Percentiles rank a stretch among this genome's conserved stretches.
Evolutionary conservation across 2,113 vertebrate genomes (phyloP).

Genomic region (Kryptolebias marmoratus): DNA sequence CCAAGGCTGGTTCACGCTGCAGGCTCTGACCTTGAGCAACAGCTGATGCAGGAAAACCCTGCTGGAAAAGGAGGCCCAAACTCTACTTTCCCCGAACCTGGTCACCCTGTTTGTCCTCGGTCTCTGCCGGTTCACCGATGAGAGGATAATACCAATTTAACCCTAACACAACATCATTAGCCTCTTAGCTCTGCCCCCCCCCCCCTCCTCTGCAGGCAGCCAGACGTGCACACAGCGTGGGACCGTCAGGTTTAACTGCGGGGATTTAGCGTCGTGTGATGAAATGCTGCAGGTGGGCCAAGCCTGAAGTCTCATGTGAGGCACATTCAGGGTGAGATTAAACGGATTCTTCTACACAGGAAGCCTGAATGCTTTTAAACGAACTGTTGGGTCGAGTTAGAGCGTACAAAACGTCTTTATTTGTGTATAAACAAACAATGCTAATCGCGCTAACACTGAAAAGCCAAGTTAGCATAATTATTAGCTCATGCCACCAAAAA

Average conservation of each 20-base stretch:
- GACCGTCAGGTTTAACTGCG: slow-evolving; percentile 44
- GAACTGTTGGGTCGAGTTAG: too few relatives aligned
- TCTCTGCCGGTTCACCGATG: slow-evolving; percentile 31
- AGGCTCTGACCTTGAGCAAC: slow-evolving; percentile 45
- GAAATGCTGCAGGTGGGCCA: slow-evolving; percentile 47
- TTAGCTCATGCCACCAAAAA: too few relatives aligned
- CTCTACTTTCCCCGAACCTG: slow-evolving; percentile 28
- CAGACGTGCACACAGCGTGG: slow-evolving; percentile 20
- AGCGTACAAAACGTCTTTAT: too few relatives aligned
- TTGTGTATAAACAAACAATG: too few relatives aligned
- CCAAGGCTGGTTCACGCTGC: slow-evolving; percentile 1
- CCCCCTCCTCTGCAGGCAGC: slow-evolving; percentile 13
- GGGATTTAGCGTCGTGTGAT: slow-evolving; percentile 32
- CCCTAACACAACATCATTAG: slow-evolving; percentile 48
- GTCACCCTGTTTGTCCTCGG: slow-evolving; percentile 39
- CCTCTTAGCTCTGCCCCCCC: slow-evolving; percentile 54
- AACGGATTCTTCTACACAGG: neutral
- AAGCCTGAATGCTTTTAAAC: neutral
- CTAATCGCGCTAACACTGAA: too few relatives aligned
- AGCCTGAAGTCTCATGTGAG: neutral
- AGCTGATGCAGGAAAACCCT: slow-evolving; percentile 40
- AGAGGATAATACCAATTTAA: slow-evolving; percentile 63
- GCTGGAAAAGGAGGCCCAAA: neutral
- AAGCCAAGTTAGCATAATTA: too few relatives aligned
- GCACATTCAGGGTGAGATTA: neutral